Conservation (phyloP, 2,888 invertebrate species). For the Cephus rjabovi region DNA sequence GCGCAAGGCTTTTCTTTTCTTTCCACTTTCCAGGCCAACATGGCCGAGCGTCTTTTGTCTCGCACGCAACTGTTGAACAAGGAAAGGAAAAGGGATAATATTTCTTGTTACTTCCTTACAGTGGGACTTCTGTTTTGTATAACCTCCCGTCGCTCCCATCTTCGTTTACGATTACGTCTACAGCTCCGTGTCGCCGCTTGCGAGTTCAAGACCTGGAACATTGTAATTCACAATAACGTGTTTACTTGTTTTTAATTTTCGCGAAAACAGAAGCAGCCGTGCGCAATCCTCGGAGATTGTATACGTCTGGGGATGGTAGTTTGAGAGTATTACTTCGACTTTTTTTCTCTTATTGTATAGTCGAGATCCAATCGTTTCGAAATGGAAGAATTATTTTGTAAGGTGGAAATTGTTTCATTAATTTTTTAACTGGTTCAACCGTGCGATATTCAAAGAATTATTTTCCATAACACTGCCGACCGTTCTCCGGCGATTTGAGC, state of each 20-base stretch:
- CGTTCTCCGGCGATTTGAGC: neutral
- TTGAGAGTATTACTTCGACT: neutral
- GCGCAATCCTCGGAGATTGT: neutral
- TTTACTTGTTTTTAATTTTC: constrained; percentile 21
- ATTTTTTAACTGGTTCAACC: neutral
- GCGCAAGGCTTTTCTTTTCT: constrained; percentile 46
- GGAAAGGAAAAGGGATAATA: constrained; percentile 31
- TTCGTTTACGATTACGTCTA: neutral
- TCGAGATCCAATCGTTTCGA: neutral
- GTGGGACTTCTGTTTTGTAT: constrained; percentile 3
- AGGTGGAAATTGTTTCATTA: neutral
- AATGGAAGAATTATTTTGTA: neutral
- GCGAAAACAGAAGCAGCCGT: constrained; percentile 1
- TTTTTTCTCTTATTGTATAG: neutral
- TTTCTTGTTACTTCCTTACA: constrained; percentile 27
- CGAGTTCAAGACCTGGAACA: neutral
- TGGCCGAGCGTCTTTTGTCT: constrained; percentile 38
- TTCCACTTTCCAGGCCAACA: constrained; percentile 42
- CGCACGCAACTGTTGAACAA: constrained; percentile 27
- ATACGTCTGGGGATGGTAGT: neutral
- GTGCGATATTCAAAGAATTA: neutral
- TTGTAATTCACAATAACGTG: constrained; percentile 19
- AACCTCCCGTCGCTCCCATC: neutral
- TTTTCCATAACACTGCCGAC: neutral
- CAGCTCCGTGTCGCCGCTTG: neutral